These are phyloP conservation scores for Cabera pusaria DNA, from an alignment of 2,888 invertebrate genomes.

Conservation along the genomic window DNA sequence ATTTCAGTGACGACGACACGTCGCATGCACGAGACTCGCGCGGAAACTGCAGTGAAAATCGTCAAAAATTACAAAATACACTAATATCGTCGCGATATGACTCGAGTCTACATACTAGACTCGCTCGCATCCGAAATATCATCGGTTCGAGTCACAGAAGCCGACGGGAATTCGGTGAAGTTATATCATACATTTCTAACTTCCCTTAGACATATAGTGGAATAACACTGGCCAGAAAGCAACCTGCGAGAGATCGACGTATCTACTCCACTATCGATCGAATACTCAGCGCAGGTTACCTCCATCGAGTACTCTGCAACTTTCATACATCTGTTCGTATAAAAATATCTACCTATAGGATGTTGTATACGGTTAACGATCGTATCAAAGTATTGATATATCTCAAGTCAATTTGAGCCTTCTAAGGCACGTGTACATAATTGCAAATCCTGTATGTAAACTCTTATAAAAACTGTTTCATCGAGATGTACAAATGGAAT, in stretches of 20 bases:
- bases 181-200: conserved; percentile 3
- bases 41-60: background rate
- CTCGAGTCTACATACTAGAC: conserved; percentile 3
- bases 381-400: too few species aligned
- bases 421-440: conserved; percentile 14
- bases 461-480: conserved; percentile 5
- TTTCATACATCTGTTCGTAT: conserved; percentile 2
- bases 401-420: too few species aligned
- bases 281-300: conserved; percentile 6
- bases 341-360: conserved; percentile 4
- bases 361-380: conserved; percentile 2
- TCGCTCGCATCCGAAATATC: conserved; percentile 8
- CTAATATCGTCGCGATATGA: too few species aligned
- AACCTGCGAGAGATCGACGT: conserved; percentile 4
- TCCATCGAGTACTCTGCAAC: conserved; percentile 15
- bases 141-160: conserved; percentile 5
- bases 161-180: conserved; percentile 4
- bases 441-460: conserved; percentile 13
- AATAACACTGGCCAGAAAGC: conserved; percentile 1
- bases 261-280: conserved; percentile 8
- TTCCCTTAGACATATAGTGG: conserved; percentile 2
- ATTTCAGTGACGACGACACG: conserved; percentile 19
- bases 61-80: background rate
- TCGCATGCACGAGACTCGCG: background rate
- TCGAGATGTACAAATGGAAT: too few species aligned